A percentile compares a stretch with the other conserved stretches of the same genome.
Conservation (phyloP, 2,113 vertebrate species). For the Cranoglanis bouderius region DNA sequence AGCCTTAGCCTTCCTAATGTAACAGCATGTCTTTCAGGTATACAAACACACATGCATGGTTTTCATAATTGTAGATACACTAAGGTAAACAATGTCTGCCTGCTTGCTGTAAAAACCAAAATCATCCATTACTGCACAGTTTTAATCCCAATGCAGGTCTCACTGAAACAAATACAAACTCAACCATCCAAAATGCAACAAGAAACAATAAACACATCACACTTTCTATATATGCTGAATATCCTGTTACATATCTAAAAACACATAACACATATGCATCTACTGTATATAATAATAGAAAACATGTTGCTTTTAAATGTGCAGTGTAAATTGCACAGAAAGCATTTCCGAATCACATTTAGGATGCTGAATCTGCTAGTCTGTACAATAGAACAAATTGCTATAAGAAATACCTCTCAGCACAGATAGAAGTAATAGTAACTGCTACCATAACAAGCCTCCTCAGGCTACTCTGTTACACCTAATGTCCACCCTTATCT, state of each 20-base stretch:
- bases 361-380: not conserved
- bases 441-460: not conserved
- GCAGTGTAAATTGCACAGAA: not conserved
- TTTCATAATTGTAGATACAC: not conserved
- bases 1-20: not conserved
- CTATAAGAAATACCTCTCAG: not conserved
- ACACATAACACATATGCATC: not conserved
- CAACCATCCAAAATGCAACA: not conserved
- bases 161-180: not conserved
- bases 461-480: not conserved
- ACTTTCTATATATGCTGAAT: not conserved
- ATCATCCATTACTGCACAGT: not conserved
- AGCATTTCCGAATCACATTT: not conserved
- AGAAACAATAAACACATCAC: not conserved
- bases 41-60: not conserved
- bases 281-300: not conserved
- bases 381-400: not conserved
- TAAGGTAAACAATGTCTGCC: not conserved
- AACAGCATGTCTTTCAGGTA: not conserved
- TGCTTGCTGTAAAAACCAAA: not conserved
- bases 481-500: not conserved
- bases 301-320: not conserved
- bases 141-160: not conserved
- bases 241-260: not conserved
- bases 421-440: not conserved